A percentile compares a stretch with the other conserved stretches of the same genome.
Conservation (phyloP, 2,113 vertebrate genomes). For the Trichechus manatus region DNA sequence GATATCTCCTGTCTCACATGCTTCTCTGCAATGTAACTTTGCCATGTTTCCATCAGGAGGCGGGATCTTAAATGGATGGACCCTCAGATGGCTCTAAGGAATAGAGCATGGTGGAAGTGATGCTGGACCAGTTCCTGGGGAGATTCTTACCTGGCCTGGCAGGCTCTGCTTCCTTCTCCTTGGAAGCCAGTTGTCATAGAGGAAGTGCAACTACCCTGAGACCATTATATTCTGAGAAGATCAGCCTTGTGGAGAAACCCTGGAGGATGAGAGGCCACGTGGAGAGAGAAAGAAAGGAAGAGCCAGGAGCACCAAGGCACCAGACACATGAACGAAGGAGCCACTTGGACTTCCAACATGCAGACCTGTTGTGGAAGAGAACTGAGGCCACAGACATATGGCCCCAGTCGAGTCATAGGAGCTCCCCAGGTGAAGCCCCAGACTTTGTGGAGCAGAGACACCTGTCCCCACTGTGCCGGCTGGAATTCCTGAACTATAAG, state of each 20-base stretch:
- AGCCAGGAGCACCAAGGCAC: background rate
- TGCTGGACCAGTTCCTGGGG: background rate
- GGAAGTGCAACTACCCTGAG: background rate
- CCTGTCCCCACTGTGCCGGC: background rate
- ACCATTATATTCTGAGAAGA: background rate
- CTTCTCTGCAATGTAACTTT: background rate
- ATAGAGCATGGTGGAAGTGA: background rate
- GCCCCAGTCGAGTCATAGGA: too few species aligned
- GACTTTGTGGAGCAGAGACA: background rate
- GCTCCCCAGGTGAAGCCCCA: background rate
- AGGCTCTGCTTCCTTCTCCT: background rate
- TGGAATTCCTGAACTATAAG: background rate
- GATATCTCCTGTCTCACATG: too few species aligned
- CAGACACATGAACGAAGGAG: background rate
- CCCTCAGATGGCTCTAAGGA: background rate
- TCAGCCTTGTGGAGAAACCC: background rate
- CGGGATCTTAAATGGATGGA: rapidly evolving
- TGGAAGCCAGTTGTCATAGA: background rate
- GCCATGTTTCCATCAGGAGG: background rate
- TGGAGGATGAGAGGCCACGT: background rate
- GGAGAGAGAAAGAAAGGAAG: background rate
- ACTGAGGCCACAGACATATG: background rate
- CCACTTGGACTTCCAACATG: background rate
- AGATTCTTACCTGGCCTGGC: background rate
- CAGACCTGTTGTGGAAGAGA: background rate